Base-by-base conservation (phyloP, 2,797 vertebrate species). In the Calcarius lapponicus region DNA sequence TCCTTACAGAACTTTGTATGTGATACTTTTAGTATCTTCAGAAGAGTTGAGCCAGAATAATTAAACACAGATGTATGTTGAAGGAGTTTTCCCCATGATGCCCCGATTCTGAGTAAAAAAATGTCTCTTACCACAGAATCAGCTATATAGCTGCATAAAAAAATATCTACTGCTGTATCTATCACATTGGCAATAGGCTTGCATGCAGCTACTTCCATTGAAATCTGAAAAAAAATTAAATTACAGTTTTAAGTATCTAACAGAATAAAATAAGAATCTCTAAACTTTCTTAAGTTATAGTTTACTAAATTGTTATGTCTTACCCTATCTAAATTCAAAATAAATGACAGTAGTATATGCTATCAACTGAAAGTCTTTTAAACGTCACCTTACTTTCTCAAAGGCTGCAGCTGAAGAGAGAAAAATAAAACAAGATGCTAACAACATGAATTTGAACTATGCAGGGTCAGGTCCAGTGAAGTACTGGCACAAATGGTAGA, bases 121-220 rank as follows among this genome's bases (percentile, higher is more conserved):
- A 80, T n/a, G 26, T 53, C 62, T 92, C 98, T 99, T 98, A 99
- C 99, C 99, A 99, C 97, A 42, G 99, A 99, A 97, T 99, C 98
- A 17, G 98, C 93, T 76, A 99, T 28, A 95, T 99, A 99, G 96
- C 98, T 98, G 95, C 99, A 99, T 73, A 99, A 97, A 90, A 99
- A 96, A 86, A 99, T 98, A 75, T 99, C 98, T 38, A 98, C 67
- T 11, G 95, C 98, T 0, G 99, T 99, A 96, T 99, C 99, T 94
- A 99, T 75, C 31, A 98, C 98, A 53, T 99, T 99, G 97, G 99
- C 99, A 95, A 99, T 93, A 19, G 99, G 99, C 79, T 99, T 99
- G 97, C 99, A 99, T 25, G 98, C 95, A 11, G 98, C 99, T 14
- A 99, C 98, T 51, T 99, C 98, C 97, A 98, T 90, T 13, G 97